Evolutionary conservation across 2,113 vertebrate genomes (phyloP).

Genomic region (Corapipo altera): DNA sequence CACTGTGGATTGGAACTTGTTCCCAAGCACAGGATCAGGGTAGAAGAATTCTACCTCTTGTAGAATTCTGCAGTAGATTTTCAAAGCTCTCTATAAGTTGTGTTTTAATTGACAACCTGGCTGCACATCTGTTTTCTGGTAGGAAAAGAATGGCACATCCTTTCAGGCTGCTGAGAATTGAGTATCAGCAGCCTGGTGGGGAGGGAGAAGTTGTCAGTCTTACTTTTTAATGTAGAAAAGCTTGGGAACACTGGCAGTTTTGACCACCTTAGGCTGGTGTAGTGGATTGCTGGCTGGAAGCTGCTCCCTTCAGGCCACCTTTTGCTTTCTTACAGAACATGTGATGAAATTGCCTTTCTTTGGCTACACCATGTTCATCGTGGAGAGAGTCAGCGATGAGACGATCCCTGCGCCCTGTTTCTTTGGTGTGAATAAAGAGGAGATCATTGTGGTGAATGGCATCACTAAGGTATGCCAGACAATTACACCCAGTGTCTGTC

Average conservation of each 20-base stretch:
- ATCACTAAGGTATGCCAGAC: constrained; percentile 78
- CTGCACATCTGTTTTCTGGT: not conserved
- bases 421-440: constrained; percentile 78
- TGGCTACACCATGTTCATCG: constrained; percentile 77
- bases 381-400: constrained; percentile 76
- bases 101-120: not conserved
- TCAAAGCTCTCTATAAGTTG: not conserved
- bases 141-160: not conserved
- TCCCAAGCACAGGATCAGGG: not conserved
- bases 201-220: not conserved
- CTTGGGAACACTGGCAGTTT: not conserved
- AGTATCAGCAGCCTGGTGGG: not conserved
- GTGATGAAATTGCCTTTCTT: constrained; percentile 79
- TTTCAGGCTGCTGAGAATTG: not conserved
- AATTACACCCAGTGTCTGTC: not conserved
- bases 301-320: not conserved
- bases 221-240: not conserved
- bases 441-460: constrained; percentile 74
- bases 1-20: not conserved
- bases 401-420: constrained; percentile 73
- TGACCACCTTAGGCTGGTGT: not conserved
- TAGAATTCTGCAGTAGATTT: not conserved
- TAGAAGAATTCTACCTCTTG: not conserved
- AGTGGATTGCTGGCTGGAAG: not conserved
- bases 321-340: constrained; percentile 66